Percentiles rank a stretch among this genome's conserved stretches.
phyloP scores from a whole-genome alignment of 2,113 vertebrate genomes.

The Pseudolaguvia tuberculata region DNA sequence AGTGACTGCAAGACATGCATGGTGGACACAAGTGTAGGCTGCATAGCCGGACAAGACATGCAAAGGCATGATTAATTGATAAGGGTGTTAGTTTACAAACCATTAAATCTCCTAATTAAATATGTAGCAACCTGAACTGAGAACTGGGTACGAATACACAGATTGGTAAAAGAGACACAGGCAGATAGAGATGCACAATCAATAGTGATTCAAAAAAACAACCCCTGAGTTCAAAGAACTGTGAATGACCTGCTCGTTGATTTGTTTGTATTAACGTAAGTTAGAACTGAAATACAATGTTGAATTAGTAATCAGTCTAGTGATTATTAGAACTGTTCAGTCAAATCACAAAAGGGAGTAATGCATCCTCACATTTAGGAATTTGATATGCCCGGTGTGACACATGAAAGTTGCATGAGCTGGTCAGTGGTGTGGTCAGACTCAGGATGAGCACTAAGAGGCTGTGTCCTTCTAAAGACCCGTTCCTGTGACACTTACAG shows the following conservation, averaged over 20 bases:
- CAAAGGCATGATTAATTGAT: slow-evolving; percentile 77
- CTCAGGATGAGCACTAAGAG: slow-evolving; percentile 25
- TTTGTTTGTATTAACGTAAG: background rate
- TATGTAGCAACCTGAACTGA: slow-evolving; percentile 68
- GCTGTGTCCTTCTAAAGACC: slow-evolving; percentile 21
- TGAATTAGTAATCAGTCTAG: slow-evolving; percentile 5
- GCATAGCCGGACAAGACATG: slow-evolving; percentile 57
- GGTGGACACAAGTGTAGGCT: slow-evolving; percentile 57
- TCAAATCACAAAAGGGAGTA: slow-evolving; percentile 18
- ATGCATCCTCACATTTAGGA: slow-evolving; percentile 16
- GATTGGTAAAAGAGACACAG: slow-evolving; percentile 43
- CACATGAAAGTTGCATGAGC: slow-evolving; percentile 34
- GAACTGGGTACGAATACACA: slow-evolving; percentile 59
- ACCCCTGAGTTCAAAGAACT: slow-evolving; percentile 18
- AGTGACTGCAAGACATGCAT: background rate
- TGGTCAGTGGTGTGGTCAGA: slow-evolving; percentile 19
- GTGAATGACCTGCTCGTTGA: slow-evolving; percentile 10
- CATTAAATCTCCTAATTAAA: slow-evolving; percentile 73
- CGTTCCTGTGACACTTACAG: slow-evolving; percentile 48
- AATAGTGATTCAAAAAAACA: background rate
- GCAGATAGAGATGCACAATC: slow-evolving; percentile 7
- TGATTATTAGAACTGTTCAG: background rate
- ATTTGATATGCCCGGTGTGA: slow-evolving; percentile 34
- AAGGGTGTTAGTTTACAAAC: slow-evolving; percentile 71
- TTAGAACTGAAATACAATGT: background rate